Evolutionary conservation across 2,113 vertebrate genomes (phyloP).

Genomic region (Pseudopipra pipra): DNA sequence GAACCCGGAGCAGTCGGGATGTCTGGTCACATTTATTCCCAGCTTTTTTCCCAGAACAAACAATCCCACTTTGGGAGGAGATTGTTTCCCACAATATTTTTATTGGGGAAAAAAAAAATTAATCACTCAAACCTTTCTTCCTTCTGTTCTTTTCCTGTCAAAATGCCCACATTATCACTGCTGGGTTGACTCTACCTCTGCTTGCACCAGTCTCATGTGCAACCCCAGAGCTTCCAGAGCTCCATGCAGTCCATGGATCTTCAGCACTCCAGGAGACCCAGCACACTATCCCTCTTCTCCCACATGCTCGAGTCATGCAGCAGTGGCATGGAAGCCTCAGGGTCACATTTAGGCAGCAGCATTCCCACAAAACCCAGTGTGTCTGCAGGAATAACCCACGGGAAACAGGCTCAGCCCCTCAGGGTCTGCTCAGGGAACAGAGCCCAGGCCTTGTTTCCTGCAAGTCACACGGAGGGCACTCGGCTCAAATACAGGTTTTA

Average conservation of each 20-base stretch:
- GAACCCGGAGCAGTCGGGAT: background rate
- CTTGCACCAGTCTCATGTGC: fast-evolving
- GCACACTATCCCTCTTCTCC: background rate
- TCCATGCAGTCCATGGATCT: background rate
- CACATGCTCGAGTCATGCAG: background rate
- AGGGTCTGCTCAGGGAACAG: background rate
- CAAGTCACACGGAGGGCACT: background rate
- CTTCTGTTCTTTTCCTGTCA: background rate
- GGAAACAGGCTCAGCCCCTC: background rate
- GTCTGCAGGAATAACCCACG: background rate
- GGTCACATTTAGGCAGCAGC: background rate
- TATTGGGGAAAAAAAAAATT: background rate
- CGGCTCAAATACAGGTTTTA: background rate
- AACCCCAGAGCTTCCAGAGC: background rate
- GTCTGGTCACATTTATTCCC: background rate
- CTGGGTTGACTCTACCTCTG: background rate
- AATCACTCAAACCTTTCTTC: background rate
- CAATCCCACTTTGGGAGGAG: background rate
- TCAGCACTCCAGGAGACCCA: background rate
- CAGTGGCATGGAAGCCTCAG: background rate
- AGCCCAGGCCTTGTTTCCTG: background rate
- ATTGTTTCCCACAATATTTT: background rate
- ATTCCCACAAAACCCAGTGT: background rate
- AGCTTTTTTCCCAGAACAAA: background rate
- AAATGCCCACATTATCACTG: background rate